Percentiles rank a stretch among this genome's conserved stretches.
Evolutionary conservation across 1,140 invertebrate genomes (phyloP).

Genomic region (Manduca sexta): DNA sequence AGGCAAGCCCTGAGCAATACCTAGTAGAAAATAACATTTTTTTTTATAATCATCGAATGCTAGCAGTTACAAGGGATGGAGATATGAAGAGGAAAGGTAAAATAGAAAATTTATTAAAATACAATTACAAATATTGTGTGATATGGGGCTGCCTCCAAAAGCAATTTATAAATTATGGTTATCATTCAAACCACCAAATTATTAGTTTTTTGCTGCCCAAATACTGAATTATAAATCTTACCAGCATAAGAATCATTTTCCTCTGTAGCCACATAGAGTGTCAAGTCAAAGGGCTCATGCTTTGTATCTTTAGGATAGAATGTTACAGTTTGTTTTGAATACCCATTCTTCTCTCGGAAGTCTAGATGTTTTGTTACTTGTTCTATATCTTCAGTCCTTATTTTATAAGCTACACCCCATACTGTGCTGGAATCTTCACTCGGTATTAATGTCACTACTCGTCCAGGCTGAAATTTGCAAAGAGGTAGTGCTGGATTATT

Average conservation of each 20-base stretch:
- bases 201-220: too few species aligned
- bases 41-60: too few species aligned
- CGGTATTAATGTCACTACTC: constrained; percentile 90
- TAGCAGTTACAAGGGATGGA: too few species aligned
- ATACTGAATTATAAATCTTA: constrained; percentile 11
- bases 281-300: constrained; percentile 78
- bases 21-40: too few species aligned
- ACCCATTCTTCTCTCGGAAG: constrained; percentile 93
- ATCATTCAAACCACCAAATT: too few species aligned
- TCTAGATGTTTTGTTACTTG: constrained; percentile 88
- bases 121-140: too few species aligned
- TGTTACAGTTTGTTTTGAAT: constrained; percentile 77
- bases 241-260: constrained; percentile 86
- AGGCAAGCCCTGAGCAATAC: too few species aligned
- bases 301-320: constrained; percentile 79
- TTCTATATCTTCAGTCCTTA: constrained; percentile 79
- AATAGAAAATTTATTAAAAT: too few species aligned
- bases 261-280: constrained; percentile 87
- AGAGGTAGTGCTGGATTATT: background rate
- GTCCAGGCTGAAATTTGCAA: constrained; percentile 82
- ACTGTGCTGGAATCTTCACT: constrained; percentile 79
- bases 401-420: constrained; percentile 94
- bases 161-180: too few species aligned
- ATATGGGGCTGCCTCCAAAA: too few species aligned
- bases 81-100: too few species aligned